These are phyloP conservation scores for Catamblyrhynchus diadema DNA, from an alignment of 2,797 vertebrate species.

Conservation along the genomic window DNA sequence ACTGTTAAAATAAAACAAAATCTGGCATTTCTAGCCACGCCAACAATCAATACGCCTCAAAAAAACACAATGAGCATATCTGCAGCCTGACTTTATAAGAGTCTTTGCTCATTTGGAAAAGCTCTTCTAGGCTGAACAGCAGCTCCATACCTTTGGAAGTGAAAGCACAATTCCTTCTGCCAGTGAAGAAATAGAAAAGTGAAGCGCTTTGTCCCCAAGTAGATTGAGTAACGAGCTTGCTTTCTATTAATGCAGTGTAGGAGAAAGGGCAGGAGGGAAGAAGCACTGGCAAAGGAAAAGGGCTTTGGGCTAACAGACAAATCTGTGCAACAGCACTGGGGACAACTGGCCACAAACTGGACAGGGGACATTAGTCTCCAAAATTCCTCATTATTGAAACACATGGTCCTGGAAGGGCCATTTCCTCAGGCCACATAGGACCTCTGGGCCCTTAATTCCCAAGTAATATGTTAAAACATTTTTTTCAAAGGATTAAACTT, in stretches of 20 bases:
- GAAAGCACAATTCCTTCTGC: background rate
- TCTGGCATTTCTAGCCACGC: background rate
- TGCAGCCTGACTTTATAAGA: background rate
- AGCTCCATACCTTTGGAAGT: background rate
- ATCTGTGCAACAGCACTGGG: background rate
- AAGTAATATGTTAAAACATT: background rate
- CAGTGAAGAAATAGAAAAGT: background rate
- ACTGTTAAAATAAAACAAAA: background rate
- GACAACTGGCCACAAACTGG: background rate
- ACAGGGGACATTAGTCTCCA: background rate
- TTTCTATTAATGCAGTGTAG: background rate
- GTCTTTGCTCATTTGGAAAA: background rate
- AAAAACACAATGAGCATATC: background rate
- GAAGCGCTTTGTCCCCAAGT: background rate
- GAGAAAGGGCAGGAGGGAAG: background rate
- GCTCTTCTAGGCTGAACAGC: background rate
- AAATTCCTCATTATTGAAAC: background rate
- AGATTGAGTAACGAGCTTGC: background rate
- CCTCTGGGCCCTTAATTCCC: background rate
- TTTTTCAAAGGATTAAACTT: background rate
- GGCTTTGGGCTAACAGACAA: background rate
- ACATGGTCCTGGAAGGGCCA: background rate
- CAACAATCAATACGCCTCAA: background rate
- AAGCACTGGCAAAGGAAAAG: background rate
- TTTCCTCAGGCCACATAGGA: background rate